These are phyloP conservation scores for Trichonephila clavipes DNA, from an alignment of 1,140 invertebrate species.

Conservation along the genomic window DNA sequence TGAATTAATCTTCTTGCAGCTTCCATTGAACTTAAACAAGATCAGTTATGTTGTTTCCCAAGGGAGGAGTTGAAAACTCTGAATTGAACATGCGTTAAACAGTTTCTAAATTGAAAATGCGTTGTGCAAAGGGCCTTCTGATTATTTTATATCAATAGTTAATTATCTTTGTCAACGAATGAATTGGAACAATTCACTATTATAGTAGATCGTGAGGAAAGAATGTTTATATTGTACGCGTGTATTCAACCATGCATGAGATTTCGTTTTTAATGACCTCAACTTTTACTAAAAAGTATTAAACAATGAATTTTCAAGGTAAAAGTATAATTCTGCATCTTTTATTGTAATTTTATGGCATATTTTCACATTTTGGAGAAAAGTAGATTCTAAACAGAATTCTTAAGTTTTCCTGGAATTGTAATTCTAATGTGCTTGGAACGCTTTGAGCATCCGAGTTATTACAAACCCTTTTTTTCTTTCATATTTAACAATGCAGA, in stretches of 20 bases:
- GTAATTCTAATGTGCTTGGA: too few relatives aligned
- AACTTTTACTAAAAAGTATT: neutral
- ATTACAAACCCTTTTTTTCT: too few relatives aligned
- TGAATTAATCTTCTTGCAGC: neutral
- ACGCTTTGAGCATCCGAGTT: too few relatives aligned
- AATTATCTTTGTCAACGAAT: neutral
- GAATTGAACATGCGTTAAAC: neutral
- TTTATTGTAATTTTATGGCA: neutral
- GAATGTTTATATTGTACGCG: neutral
- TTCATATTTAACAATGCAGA: too few relatives aligned
- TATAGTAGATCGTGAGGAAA: neutral
- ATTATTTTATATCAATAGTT: neutral
- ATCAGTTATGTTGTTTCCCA: neutral
- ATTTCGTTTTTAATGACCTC: slow-evolving; percentile 19
- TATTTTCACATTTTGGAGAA: neutral
- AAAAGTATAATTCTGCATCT: neutral
- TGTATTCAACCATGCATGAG: neutral
- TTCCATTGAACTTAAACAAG: neutral
- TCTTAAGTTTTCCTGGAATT: neutral
- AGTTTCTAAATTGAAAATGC: neutral
- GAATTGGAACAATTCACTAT: neutral
- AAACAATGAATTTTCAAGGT: slow-evolving; percentile 14
- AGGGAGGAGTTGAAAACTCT: neutral
- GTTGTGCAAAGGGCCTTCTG: neutral
- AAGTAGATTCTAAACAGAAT: neutral